A percentile compares a stretch with the other conserved stretches of the same genome.
These are phyloP conservation scores for Bacillus rossius DNA, from an alignment of 1,140 invertebrate species.

Conservation along the genomic window DNA sequence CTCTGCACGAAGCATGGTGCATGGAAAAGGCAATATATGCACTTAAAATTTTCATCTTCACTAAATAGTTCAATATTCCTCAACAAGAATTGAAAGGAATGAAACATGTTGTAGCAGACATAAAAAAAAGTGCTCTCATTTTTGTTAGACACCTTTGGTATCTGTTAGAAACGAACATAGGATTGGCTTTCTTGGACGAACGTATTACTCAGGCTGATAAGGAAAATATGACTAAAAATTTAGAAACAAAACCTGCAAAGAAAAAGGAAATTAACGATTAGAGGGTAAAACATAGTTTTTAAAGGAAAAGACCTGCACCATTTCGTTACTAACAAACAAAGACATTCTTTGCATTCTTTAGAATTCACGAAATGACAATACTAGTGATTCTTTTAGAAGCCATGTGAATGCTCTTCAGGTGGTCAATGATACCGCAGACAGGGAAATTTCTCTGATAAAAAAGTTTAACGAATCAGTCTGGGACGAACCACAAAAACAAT, in stretches of 20 bases:
- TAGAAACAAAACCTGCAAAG: too few species aligned
- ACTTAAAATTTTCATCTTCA: neutral
- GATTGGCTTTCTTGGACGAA: too few species aligned
- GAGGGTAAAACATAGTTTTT: too few species aligned
- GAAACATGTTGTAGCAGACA: too few species aligned
- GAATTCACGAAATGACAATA: neutral
- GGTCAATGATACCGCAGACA: constrained; percentile 4
- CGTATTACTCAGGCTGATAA: too few species aligned
- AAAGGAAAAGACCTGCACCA: neutral
- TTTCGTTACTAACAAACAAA: constrained; percentile 5
- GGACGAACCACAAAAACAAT: constrained; percentile 7
- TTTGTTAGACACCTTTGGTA: neutral
- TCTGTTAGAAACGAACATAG: too few species aligned
- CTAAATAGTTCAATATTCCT: constrained; percentile 3
- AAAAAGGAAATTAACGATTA: too few species aligned
- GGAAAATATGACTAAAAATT: too few species aligned
- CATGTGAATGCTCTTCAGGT: neutral
- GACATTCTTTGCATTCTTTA: neutral
- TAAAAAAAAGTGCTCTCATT: neutral
- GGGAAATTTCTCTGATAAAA: constrained; percentile 1
- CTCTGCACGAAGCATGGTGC: too few species aligned
- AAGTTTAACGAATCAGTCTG: constrained; percentile 3
- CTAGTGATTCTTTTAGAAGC: constrained; percentile 1
- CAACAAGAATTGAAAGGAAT: too few species aligned
- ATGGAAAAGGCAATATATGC: too few species aligned